Conservation (phyloP, 2,113 vertebrate genomes). For the Azemiops feae region DNA sequence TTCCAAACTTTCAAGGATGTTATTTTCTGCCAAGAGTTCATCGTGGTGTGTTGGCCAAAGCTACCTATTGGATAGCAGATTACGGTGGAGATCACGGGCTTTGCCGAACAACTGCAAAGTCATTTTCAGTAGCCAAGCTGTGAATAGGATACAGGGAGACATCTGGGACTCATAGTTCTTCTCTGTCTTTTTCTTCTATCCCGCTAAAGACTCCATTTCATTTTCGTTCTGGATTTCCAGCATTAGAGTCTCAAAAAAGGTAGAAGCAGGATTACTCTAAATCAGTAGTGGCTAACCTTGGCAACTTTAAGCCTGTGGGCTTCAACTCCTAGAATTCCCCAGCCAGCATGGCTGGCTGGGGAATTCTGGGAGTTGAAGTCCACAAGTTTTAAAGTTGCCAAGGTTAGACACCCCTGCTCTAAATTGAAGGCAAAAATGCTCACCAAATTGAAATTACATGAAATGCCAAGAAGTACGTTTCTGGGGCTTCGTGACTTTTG, state of each 20-base stretch:
- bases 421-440: not conserved
- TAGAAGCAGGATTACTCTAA: not conserved
- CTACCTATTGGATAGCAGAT: too few relatives aligned
- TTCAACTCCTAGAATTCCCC: too few relatives aligned
- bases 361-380: too few relatives aligned
- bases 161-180: not conserved
- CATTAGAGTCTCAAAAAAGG: not conserved
- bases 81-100: not conserved
- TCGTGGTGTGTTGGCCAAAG: not conserved
- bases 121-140: too few relatives aligned
- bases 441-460: not conserved
- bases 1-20: not conserved
- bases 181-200: too few relatives aligned
- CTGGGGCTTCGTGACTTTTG: too few relatives aligned
- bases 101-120: not conserved
- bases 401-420: too few relatives aligned
- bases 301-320: too few relatives aligned
- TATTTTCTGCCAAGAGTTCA: not conserved
- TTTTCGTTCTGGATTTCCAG: not conserved
- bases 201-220: not conserved
- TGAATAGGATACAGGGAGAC: not conserved
- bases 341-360: too few relatives aligned
- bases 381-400: too few relatives aligned
- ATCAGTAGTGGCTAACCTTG: too few relatives aligned
- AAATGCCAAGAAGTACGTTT: not conserved